Conservation (phyloP, 2,888 invertebrate species). For the Lasioglossum villosulum region DNA sequence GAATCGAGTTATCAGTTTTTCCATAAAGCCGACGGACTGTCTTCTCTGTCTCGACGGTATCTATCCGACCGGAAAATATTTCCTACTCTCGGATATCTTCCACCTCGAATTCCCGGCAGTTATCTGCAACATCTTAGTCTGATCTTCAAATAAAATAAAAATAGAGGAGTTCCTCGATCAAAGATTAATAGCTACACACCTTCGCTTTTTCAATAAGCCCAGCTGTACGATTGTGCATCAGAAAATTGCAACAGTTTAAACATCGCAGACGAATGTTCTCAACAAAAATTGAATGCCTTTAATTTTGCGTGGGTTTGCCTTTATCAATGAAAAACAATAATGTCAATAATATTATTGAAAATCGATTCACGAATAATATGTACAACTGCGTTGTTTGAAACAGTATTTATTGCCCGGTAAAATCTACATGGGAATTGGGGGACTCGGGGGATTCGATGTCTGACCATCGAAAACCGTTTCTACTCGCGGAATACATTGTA, state of each 20-base stretch:
- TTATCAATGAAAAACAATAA: not conserved
- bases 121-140: not conserved
- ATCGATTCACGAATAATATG: not conserved
- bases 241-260: no score
- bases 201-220: no score
- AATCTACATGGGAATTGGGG: not conserved
- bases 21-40: not conserved
- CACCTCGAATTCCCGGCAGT: not conserved
- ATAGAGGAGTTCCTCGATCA: not conserved
- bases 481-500: not conserved
- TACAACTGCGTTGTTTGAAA: not conserved
- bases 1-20: conserved; percentile 3
- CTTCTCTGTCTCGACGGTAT: not conserved
- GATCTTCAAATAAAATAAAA: not conserved
- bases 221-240: no score
- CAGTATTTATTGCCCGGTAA: not conserved
- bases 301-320: not conserved
- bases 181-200: no score
- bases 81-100: not conserved
- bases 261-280: not conserved
- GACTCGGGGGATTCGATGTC: not conserved
- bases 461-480: not conserved
- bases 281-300: not conserved
- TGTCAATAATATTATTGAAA: not conserved
- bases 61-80: not conserved